These are phyloP conservation scores for Mastigias papua DNA, from an alignment of 30 jellyfish, hydroid and myxozoan genomes.

Conservation along the genomic window DNA sequence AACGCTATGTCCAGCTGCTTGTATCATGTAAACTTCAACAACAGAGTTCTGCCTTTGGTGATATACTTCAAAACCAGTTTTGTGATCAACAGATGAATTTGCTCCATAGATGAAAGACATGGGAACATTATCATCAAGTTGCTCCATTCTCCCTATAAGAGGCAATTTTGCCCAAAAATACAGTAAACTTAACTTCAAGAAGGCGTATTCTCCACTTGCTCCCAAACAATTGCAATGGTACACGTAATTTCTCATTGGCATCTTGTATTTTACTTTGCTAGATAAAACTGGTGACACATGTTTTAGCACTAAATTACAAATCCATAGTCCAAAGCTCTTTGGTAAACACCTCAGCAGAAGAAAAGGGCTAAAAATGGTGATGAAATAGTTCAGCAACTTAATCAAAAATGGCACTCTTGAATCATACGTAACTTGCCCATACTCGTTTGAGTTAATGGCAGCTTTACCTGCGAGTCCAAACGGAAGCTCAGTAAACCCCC, in stretches of 20 bases:
- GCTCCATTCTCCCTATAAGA: slow-evolving; percentile 53
- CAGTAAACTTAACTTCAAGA: slow-evolving; percentile 44
- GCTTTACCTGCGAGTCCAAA: slow-evolving; percentile 71
- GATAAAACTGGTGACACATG: slow-evolving; percentile 30
- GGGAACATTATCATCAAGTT: slow-evolving; percentile 70
- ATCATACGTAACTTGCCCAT: slow-evolving; percentile 19
- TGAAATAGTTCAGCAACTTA: slow-evolving; percentile 14
- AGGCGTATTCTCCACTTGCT: slow-evolving; percentile 75
- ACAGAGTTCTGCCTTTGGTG: slow-evolving; percentile 69
- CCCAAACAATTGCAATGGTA: slow-evolving; percentile 45
- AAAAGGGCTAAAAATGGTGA: slow-evolving; percentile 50
- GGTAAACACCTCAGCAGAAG: slow-evolving; percentile 63
- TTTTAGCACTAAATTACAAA: slow-evolving; percentile 9
- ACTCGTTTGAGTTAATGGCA: slow-evolving; percentile 10
- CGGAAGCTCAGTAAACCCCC: slow-evolving; percentile 98
- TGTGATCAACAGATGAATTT: slow-evolving; percentile 74
- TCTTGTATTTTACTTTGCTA: neutral
- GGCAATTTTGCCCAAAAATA: slow-evolving; percentile 82
- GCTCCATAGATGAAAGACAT: slow-evolving; percentile 79
- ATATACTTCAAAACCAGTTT: slow-evolving; percentile 80
- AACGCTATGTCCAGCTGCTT: slow-evolving; percentile 75
- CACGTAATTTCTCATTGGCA: slow-evolving; percentile 24
- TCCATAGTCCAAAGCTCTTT: slow-evolving; percentile 32
- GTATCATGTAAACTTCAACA: slow-evolving; percentile 82
- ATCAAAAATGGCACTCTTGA: slow-evolving; percentile 32